Base-by-base conservation (phyloP, 35 echinoderm and acorn worm genomes). In the Ophiothrix spiculata region DNA sequence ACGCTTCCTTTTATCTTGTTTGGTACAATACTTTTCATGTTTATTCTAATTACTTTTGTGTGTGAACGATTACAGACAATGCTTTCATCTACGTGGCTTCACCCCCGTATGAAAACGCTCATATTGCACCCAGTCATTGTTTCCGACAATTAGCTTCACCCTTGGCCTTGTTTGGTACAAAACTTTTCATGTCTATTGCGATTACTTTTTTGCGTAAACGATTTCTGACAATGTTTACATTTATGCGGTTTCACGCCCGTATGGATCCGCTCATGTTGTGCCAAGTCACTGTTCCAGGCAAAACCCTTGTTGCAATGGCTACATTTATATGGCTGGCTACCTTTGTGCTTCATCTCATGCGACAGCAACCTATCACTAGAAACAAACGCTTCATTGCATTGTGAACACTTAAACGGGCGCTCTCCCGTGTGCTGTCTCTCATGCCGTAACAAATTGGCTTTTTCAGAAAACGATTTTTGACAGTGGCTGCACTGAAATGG, bases 351-450 rank as follows among this genome's bases (percentile, higher is more conserved):
- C 42, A 49, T 49, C 19, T 49, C 42, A 19, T 49, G 42, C 42
- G 42, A 49, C 19, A 19, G 6, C 19, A 49, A 49, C 19, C 42
- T 6, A 19, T 49, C 42, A 19, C 42, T 49, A 19, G 42, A 49
- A 6, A 49, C 42, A 32, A 87, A 87, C 33, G 69, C 21, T 35
- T 49, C 37, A 0, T 74, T 74, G 36, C 85, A 87, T 0, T 56
- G 29, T 2, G 25, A 13, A 36, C 85, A 87, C 1, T 6, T 33
- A 56, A 21, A 87, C 2, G 85, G 85, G 39, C 77, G 76, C 31
- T 87, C 85, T 21, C 75, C 40, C 16, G 85, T 87, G 76, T 87
- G 85, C 37, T 41, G 40, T 28, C 75, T 45, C 33, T 79, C 85
- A 33, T 87, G 85, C 35, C 77, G 39, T 33, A 19, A 36, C 32